A percentile compares a stretch with the other conserved stretches of the same genome.
Conservation (phyloP, 2,113 vertebrate species). For the Echinops telfairi region DNA sequence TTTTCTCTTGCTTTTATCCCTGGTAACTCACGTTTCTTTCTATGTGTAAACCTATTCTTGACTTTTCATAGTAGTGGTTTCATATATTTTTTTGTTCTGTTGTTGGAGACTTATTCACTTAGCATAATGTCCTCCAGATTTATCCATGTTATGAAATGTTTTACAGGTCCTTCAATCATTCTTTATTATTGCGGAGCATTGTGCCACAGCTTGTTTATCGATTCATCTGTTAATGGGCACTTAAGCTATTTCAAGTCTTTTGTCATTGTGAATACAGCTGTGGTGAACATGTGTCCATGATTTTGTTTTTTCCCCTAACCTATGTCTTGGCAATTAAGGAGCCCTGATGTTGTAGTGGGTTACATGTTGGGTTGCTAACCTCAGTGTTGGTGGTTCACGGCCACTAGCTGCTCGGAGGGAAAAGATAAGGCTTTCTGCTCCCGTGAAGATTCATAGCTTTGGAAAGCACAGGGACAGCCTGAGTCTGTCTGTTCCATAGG, state of each 20-base stretch:
- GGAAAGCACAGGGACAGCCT: no score
- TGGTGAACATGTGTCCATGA: no score
- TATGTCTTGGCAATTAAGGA: not conserved
- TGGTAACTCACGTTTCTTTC: not conserved
- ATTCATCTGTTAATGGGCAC: not conserved
- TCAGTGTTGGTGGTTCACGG: no score
- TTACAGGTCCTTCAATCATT: not conserved
- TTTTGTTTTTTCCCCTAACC: conserved; percentile 18
- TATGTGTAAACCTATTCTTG: no score
- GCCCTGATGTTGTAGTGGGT: no score
- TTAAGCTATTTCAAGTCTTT: not conserved
- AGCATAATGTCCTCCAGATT: not conserved
- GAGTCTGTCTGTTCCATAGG: no score
- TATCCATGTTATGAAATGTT: not conserved
- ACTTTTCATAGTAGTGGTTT: not conserved
- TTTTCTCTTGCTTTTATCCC: not conserved
- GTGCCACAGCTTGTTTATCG: not conserved
- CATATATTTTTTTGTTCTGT: not conserved
- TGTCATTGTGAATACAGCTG: not conserved
- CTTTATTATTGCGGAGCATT: not conserved
- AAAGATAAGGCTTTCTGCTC: no score
- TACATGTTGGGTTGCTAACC: no score
- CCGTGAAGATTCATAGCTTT: no score
- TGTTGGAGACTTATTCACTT: not conserved
- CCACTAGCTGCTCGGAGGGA: no score